phyloP scores from a whole-genome alignment of 1,140 invertebrate genomes.

The Gryllus bimaculatus region DNA sequence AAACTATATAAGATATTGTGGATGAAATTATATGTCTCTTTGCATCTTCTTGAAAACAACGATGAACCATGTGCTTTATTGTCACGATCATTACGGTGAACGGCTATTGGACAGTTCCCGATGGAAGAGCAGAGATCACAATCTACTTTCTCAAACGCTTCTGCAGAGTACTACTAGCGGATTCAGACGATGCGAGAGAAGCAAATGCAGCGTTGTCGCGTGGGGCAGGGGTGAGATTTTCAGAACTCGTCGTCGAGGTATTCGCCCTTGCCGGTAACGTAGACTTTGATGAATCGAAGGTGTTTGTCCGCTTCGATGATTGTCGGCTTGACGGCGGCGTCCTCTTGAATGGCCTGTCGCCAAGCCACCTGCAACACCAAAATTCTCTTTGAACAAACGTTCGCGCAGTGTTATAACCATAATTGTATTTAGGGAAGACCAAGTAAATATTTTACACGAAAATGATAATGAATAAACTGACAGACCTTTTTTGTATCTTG shows the following conservation, averaged over 20 bases:
- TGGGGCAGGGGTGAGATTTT: not conserved
- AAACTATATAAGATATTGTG: too few relatives aligned
- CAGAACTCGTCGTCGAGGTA: not conserved
- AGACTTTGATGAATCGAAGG: slow-evolving; percentile 7
- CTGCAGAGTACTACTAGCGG: too few relatives aligned
- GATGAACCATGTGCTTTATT: not conserved
- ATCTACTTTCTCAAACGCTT: not conserved
- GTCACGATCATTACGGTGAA: not conserved
- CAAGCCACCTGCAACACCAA: slow-evolving; percentile 19
- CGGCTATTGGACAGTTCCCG: not conserved
- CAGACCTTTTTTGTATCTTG: too few relatives aligned
- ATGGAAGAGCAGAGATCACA: not conserved
- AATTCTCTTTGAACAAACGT: not conserved
- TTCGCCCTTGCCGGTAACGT: not conserved
- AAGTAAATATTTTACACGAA: too few relatives aligned
- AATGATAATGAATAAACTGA: too few relatives aligned
- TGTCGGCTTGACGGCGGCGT: slow-evolving; percentile 19
- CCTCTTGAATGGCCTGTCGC: slow-evolving; percentile 22
- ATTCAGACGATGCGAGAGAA: too few relatives aligned
- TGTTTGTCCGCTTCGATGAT: slow-evolving; percentile 7
- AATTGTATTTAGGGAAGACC: too few relatives aligned
- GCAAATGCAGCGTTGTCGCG: too few relatives aligned
- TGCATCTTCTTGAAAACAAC: not conserved
- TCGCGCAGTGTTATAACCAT: too few relatives aligned
- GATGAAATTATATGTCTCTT: too few relatives aligned